phyloP scores from a whole-genome alignment of 2,797 vertebrate species.

The Erethizon dorsatum region DNA sequence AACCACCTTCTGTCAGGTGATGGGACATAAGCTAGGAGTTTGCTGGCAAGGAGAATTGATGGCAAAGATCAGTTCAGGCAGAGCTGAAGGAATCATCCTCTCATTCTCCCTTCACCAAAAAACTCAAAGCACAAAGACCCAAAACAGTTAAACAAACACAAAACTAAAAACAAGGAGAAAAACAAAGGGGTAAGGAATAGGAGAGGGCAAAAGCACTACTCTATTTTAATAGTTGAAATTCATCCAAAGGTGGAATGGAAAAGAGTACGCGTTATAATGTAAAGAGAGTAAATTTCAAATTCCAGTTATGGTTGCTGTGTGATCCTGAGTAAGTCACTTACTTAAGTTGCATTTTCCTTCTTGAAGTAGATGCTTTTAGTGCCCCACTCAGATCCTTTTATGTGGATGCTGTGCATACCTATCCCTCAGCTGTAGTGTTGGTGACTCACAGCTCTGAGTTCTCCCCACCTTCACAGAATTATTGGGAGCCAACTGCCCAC shows the following conservation, averaged over 20 bases:
- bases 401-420: not conserved
- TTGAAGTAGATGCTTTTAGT: not conserved
- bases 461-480: not conserved
- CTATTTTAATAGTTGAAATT: constrained; percentile 19
- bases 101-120: not conserved
- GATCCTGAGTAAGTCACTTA: not conserved
- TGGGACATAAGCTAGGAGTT: not conserved
- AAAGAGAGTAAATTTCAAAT: not conserved
- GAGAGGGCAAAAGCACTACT: not conserved
- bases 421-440: not conserved
- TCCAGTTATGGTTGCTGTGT: not conserved
- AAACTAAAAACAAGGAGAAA: not conserved
- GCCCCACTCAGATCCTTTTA: not conserved
- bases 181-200: not conserved
- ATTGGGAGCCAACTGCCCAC: not conserved
- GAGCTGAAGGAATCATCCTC: not conserved
- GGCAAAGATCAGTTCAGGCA: not conserved
- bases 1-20: not conserved
- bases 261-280: not conserved
- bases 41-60: not conserved
- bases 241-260: not conserved
- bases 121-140: not conserved
- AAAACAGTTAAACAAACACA: not conserved
- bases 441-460: not conserved
- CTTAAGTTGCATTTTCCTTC: not conserved